phyloP scores from a whole-genome alignment of 2,797 vertebrate genomes.

The Benthosema pterotum region DNA sequence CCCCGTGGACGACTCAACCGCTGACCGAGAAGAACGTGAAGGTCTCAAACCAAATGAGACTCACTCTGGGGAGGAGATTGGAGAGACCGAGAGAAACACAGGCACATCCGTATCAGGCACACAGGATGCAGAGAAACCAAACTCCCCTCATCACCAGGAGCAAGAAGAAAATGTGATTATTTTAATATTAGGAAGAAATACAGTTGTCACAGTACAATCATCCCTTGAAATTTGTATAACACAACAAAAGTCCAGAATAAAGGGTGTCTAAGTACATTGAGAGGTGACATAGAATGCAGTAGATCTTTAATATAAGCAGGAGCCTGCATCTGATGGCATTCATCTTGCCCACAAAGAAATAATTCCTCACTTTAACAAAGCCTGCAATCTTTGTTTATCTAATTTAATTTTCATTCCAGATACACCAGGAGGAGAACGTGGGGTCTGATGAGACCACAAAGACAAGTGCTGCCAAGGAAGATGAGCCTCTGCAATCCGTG shows the following conservation, averaged over 20 bases:
- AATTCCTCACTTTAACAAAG: too few relatives aligned
- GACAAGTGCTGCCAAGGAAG: conserved; percentile 27
- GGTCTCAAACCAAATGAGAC: conserved; percentile 20
- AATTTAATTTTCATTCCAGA: conserved; percentile 31
- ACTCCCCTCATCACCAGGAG: conserved; percentile 23
- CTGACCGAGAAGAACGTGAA: conserved; percentile 14
- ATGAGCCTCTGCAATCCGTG: conserved; percentile 23
- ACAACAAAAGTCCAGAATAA: too few relatives aligned
- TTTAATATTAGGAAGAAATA: too few relatives aligned
- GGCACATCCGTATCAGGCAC: not conserved
- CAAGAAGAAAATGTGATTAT: conserved; percentile 48
- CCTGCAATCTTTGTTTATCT: not conserved
- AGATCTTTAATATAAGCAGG: too few relatives aligned
- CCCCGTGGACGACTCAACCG: conserved; percentile 11
- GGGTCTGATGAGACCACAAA: conserved; percentile 5
- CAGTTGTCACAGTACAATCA: too few relatives aligned
- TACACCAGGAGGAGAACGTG: conserved; percentile 22
- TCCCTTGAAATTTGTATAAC: too few relatives aligned
- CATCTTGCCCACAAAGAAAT: too few relatives aligned
- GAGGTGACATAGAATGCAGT: too few relatives aligned
- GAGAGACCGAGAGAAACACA: conserved; percentile 3
- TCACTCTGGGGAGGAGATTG: conserved; percentile 4
- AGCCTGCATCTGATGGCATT: too few relatives aligned
- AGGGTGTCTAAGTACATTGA: too few relatives aligned
- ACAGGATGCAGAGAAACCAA: conserved; percentile 25